phyloP scores from a whole-genome alignment of 2,113 vertebrate genomes.

The Haplochromis vanheusdeni region DNA sequence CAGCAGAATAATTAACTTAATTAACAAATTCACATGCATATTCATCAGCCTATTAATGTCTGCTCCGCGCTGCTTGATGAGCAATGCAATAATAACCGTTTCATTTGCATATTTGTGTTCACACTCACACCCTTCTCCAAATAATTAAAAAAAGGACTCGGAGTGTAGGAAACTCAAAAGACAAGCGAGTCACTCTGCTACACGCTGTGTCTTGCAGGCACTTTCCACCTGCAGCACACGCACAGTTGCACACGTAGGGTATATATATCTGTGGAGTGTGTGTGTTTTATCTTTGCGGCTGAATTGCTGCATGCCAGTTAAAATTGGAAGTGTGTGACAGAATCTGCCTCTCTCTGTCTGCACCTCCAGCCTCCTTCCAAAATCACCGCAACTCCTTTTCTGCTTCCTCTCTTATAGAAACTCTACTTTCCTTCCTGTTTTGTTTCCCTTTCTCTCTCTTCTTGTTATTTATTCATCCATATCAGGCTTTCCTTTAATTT shows the following conservation, averaged over 20 bases:
- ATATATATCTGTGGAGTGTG: background rate
- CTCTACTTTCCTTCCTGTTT: slow-evolving; percentile 18
- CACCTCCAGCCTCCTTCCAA: slow-evolving; percentile 30
- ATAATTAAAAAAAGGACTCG: slow-evolving; percentile 46
- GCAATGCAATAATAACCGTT: slow-evolving; percentile 97
- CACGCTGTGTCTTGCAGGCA: background rate
- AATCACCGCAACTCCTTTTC: slow-evolving; percentile 11
- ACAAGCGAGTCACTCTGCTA: background rate
- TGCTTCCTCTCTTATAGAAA: slow-evolving; percentile 23
- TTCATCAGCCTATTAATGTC: slow-evolving; percentile 99
- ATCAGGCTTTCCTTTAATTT: slow-evolving; percentile 51
- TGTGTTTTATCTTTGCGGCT: background rate
- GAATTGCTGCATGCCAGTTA: background rate
- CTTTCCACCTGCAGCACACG: slow-evolving; percentile 15
- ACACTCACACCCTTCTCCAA: slow-evolving; percentile 71
- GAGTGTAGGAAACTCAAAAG: slow-evolving; percentile 34
- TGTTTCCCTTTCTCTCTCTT: slow-evolving; percentile 23
- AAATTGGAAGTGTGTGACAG: slow-evolving; percentile 4
- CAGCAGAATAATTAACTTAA: slow-evolving; percentile 63
- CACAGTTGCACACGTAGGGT: background rate
- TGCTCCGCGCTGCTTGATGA: slow-evolving; percentile 95
- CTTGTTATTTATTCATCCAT: slow-evolving; percentile 59
- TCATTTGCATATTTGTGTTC: slow-evolving; percentile 97
- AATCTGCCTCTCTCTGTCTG: background rate
- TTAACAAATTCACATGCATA: slow-evolving; percentile 76